Percentiles rank a stretch among this genome's conserved stretches.
These are phyloP conservation scores for Mactromeris polynyma DNA, from an alignment of 2,888 invertebrate species.

Conservation along the genomic window DNA sequence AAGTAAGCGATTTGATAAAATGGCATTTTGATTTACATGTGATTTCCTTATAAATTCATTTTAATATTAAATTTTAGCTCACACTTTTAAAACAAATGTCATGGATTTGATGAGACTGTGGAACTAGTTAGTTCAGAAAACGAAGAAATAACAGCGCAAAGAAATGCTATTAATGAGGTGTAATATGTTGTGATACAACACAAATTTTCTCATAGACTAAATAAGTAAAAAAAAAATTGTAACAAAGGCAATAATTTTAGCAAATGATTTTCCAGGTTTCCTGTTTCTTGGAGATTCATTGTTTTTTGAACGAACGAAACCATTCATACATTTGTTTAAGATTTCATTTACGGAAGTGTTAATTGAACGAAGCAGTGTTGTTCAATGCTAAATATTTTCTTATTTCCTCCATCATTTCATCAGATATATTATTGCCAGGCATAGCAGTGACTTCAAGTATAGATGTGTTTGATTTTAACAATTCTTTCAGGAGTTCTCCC, in stretches of 20 bases:
- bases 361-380: constrained; percentile 24
- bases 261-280: background rate
- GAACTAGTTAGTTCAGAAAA: background rate
- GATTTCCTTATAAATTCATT: background rate
- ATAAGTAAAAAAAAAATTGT: background rate
- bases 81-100: background rate
- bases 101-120: background rate
- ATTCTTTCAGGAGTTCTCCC: constrained; percentile 74
- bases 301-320: no score
- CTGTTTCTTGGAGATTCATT: background rate
- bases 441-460: constrained; percentile 79
- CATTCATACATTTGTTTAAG: background rate
- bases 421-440: constrained; percentile 79
- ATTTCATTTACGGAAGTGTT: background rate
- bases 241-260: background rate
- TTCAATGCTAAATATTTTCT: constrained; percentile 77
- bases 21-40: background rate
- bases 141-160: background rate
- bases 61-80: no score
- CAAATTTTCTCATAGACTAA: background rate
- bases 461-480: constrained; percentile 79
- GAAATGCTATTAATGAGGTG: background rate
- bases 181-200: background rate
- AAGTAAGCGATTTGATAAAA: background rate
- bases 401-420: constrained; percentile 72